Evolutionary conservation across 2,888 invertebrate species (phyloP).

Genomic region (Ichneumoninae sp.): DNA sequence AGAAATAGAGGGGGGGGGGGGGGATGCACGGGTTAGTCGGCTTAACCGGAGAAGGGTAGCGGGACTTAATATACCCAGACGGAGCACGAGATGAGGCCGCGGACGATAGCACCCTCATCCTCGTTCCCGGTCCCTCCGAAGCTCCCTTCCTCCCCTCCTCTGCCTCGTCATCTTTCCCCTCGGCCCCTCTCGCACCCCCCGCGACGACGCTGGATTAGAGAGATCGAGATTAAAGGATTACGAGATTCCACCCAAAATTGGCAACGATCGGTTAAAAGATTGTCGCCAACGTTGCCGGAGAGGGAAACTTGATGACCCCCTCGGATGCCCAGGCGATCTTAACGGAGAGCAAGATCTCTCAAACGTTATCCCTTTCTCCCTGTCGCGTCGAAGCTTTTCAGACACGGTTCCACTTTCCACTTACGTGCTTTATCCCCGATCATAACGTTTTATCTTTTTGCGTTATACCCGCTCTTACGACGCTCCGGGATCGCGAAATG

Average conservation of each 20-base stretch:
- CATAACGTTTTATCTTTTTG: slow-evolving; percentile 11
- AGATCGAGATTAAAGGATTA: slow-evolving; percentile 70
- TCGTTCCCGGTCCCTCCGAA: slow-evolving; percentile 9
- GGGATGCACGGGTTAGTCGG: slow-evolving; percentile 61
- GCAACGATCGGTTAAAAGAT: slow-evolving; percentile 68
- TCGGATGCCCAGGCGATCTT: not conserved
- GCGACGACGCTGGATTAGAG: slow-evolving; percentile 59
- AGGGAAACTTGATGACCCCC: slow-evolving; percentile 52
- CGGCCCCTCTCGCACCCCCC: not conserved
- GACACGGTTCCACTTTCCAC: not conserved
- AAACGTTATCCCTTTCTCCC: not conserved
- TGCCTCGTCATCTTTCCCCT: slow-evolving; percentile 1
- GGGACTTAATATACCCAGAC: slow-evolving; percentile 68
- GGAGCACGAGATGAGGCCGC: slow-evolving; percentile 64
- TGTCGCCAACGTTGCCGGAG: slow-evolving; percentile 41
- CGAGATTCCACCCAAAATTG: slow-evolving; percentile 68
- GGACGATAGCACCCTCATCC: slow-evolving; percentile 64
- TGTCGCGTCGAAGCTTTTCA: not conserved
- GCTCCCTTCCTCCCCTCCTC: not conserved
- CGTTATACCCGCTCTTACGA: not conserved
- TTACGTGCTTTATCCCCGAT: not conserved
- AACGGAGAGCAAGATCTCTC: slow-evolving; percentile 14
- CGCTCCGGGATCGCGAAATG: not conserved
- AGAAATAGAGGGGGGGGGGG: slow-evolving; percentile 52
- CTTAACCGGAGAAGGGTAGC: slow-evolving; percentile 67